A percentile compares a stretch with the other conserved stretches of the same genome.
Conservation (phyloP, 1,140 invertebrate genomes). For the Tetranychus cinnabarinus region DNA sequence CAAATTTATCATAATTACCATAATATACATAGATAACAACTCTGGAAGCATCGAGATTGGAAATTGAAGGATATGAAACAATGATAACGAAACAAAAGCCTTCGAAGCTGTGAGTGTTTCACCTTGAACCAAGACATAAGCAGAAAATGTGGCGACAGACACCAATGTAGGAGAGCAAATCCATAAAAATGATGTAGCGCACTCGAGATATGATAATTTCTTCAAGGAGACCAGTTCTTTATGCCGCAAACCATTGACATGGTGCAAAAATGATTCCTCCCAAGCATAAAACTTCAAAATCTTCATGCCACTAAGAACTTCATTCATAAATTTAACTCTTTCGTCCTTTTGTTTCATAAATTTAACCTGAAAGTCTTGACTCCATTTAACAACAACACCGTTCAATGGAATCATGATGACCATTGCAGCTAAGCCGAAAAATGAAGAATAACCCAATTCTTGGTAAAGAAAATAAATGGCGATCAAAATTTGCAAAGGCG, state of each 20-base stretch:
- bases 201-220: constrained; percentile 7
- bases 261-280: constrained; percentile 14
- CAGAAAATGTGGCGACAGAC: constrained; percentile 17
- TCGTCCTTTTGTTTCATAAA: constrained; percentile 21
- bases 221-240: constrained; percentile 11
- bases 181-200: constrained; percentile 1
- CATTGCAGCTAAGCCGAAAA: constrained; percentile 77
- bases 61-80: constrained; percentile 54
- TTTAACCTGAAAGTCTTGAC: constrained; percentile 22
- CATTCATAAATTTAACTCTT: constrained; percentile 20
- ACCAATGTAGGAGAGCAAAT: constrained; percentile 15
- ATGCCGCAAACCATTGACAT: constrained; percentile 10
- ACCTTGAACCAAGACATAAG: constrained; percentile 24
- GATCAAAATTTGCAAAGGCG: constrained; percentile 20
- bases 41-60: constrained; percentile 34
- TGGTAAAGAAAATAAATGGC: constrained; percentile 23
- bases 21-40: constrained; percentile 19
- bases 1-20: constrained; percentile 4
- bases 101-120: constrained; percentile 31
- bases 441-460: constrained; percentile 44
- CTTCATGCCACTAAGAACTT: constrained; percentile 21
- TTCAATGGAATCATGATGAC: constrained; percentile 31
- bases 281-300: constrained; percentile 13
- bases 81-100: constrained; percentile 33
- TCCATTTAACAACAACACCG: constrained; percentile 20